Evolutionary conservation across 2,888 invertebrate species (phyloP).

Genomic region (Eustalomyia histrio): DNA sequence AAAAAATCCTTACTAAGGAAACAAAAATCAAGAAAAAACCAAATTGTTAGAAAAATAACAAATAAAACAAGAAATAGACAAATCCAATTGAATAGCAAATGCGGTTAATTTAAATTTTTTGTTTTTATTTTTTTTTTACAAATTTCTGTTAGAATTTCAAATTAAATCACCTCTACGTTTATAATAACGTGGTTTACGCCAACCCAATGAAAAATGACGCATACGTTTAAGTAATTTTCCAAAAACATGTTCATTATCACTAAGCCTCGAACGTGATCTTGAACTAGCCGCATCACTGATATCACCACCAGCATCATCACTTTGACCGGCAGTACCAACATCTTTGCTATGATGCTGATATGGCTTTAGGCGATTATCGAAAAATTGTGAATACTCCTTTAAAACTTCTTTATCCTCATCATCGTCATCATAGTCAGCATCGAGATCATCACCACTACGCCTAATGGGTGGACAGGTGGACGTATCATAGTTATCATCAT

Average conservation of each 20-base stretch:
- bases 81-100: conserved; percentile 42
- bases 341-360: conserved; percentile 60
- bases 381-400: conserved; percentile 66
- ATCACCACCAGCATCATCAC: conserved; percentile 74
- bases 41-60: conserved; percentile 24
- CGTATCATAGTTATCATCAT: conserved; percentile 76
- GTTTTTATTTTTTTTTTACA: conserved; percentile 41
- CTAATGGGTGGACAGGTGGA: conserved; percentile 44
- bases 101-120: conserved; percentile 45
- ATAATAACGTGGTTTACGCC: conserved; percentile 79
- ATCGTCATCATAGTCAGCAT: conserved; percentile 60
- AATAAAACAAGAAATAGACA: conserved; percentile 10
- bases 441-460: conserved; percentile 64
- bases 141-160: conserved; percentile 12
- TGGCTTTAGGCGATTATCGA: conserved; percentile 71
- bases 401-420: conserved; percentile 57
- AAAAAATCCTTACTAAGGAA: neutral
- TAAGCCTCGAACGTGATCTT: conserved; percentile 71
- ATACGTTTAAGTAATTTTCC: conserved; percentile 77
- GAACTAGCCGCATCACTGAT: conserved; percentile 75
- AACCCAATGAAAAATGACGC: conserved; percentile 77
- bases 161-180: conserved; percentile 79
- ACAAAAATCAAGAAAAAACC: conserved; percentile 12
- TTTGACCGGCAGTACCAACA: conserved; percentile 67
- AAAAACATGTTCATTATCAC: conserved; percentile 75